A percentile compares a stretch with the other conserved stretches of the same genome.
Conservation (phyloP, 2,888 invertebrate species). For the Graphium colonna region DNA sequence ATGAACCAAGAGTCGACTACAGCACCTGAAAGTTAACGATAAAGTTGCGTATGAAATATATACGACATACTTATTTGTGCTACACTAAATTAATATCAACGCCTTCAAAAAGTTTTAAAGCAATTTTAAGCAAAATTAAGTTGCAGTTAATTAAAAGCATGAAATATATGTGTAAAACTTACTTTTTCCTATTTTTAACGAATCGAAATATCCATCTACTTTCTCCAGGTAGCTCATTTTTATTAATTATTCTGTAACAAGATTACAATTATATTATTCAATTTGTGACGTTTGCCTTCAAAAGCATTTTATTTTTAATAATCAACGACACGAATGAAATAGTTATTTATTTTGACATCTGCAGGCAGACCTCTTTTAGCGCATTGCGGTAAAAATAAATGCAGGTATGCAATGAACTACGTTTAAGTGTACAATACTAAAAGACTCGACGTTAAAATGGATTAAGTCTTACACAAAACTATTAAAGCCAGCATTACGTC, state of each 20-base stretch:
- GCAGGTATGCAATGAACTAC: neutral
- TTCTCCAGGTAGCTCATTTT: conserved; percentile 70
- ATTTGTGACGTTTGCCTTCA: neutral
- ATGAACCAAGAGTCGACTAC: conserved; percentile 88
- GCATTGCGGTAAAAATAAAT: neutral
- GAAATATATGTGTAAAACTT: conserved; percentile 46
- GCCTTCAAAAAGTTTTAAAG: neutral
- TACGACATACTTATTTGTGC: no score
- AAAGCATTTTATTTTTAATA: neutral
- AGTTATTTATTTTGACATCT: neutral
- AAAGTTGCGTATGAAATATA: neutral
- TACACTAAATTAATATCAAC: no score
- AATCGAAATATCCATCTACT: conserved; percentile 67
- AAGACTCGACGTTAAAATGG: neutral
- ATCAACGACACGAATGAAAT: neutral
- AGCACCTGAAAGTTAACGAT: conserved; percentile 79
- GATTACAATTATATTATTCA: conserved; percentile 2
- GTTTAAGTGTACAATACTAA: neutral
- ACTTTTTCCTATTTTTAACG: conserved; percentile 72
- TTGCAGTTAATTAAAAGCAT: neutral
- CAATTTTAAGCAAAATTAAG: neutral
- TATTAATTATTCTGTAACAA: conserved; percentile 27
- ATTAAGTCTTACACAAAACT: neutral
- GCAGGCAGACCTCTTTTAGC: neutral
- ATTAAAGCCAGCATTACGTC: neutral